A percentile compares a stretch with the other conserved stretches of the same genome.
Evolutionary conservation across 2,797 vertebrate genomes (phyloP).

Genomic region (Falco columbarius): DNA sequence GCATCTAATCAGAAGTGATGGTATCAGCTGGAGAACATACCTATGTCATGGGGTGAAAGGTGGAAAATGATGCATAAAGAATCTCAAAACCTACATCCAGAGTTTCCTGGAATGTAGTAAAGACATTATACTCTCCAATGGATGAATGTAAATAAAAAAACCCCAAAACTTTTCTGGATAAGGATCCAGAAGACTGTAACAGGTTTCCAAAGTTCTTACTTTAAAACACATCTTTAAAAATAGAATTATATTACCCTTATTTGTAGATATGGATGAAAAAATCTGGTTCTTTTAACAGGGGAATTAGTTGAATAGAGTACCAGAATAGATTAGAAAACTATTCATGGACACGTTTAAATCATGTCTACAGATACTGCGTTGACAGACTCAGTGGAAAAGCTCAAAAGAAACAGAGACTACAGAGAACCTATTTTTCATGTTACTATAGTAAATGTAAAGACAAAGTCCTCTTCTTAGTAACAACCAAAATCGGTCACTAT

Average conservation of each 20-base stretch:
- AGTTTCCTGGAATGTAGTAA: conserved; percentile 14
- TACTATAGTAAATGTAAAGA: background rate
- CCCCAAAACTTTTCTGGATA: background rate
- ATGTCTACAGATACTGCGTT: background rate
- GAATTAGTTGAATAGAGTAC: background rate
- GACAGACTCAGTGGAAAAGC: background rate
- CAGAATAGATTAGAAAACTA: background rate
- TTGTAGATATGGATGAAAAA: background rate
- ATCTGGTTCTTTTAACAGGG: background rate
- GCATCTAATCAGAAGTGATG: conserved; percentile 48
- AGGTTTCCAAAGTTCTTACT: background rate
- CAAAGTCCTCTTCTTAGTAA: background rate
- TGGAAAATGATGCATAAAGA: conserved; percentile 49
- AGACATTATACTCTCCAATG: background rate
- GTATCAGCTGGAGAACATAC: conserved; percentile 49
- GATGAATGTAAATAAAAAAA: background rate
- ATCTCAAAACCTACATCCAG: conserved; percentile 25
- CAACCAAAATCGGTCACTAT: background rate
- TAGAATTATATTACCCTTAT: background rate
- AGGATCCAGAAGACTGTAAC: background rate
- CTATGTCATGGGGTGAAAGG: conserved; percentile 25
- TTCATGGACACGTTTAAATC: background rate
- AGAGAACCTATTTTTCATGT: background rate
- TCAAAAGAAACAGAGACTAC: background rate
- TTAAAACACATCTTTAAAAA: background rate